Evolutionary conservation across 1,140 invertebrate genomes (phyloP).

Genomic region (Hyphantria cunea): DNA sequence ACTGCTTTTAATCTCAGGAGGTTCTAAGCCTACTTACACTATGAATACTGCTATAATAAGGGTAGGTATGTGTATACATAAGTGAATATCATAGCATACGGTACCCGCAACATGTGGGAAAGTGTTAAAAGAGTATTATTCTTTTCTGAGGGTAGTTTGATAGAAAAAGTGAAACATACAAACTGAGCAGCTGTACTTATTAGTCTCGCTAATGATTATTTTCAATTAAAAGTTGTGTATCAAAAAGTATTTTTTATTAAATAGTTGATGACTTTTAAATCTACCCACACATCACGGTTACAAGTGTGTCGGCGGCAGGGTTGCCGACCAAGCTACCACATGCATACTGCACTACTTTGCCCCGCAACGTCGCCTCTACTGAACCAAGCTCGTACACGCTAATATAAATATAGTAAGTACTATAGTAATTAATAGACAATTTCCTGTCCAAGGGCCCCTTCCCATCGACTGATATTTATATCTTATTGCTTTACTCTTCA

Average conservation of each 20-base stretch:
- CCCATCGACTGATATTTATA: conserved; percentile 8
- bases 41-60: conserved; percentile 75
- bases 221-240: too few relatives aligned
- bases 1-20: conserved; percentile 61
- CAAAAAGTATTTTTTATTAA: too few relatives aligned
- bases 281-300: conserved; percentile 55
- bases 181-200: too few relatives aligned
- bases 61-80: conserved; percentile 67
- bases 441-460: conserved; percentile 3
- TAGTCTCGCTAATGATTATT: too few relatives aligned
- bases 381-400: conserved; percentile 17
- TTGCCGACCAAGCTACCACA: conserved; percentile 70
- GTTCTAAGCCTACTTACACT: conserved; percentile 74
- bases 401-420: conserved; percentile 27
- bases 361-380: conserved; percentile 55
- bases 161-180: neutral
- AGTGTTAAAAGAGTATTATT: neutral
- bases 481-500: neutral
- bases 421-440: conserved; percentile 31
- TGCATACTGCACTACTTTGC: conserved; percentile 65
- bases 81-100: conserved; percentile 61
- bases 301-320: conserved; percentile 55
- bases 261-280: neutral
- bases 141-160: neutral
- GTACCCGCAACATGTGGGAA: conserved; percentile 55